Evolutionary conservation across 64 coral and sea anemone genomes (phyloP).

Genomic region (Platygyra sinensis): DNA sequence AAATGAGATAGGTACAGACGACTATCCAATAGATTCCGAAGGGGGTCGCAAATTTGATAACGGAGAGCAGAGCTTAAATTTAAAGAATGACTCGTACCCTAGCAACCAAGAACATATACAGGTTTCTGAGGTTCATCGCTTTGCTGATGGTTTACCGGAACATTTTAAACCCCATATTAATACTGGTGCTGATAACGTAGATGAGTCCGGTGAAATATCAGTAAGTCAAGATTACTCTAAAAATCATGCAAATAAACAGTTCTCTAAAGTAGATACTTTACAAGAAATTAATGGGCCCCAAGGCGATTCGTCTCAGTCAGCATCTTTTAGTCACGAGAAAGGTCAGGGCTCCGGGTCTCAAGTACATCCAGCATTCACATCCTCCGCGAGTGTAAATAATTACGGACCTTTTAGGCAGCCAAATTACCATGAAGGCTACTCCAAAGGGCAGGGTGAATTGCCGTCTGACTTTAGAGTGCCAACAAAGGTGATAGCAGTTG

Average conservation of each 20-base stretch:
- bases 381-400: neutral
- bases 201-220: too few species aligned
- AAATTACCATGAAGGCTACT: neutral
- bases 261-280: neutral
- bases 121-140: neutral
- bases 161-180: neutral
- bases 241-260: neutral
- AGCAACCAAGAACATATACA: neutral
- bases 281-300: neutral
- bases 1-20: neutral
- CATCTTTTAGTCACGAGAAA: neutral
- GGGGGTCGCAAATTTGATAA: neutral
- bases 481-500: slow-evolving; percentile 29
- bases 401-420: neutral
- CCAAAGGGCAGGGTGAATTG: neutral
- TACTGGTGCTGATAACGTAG: neutral
- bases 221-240: neutral
- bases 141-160: neutral
- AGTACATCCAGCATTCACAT: neutral
- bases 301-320: neutral
- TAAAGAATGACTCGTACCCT: neutral
- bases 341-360: neutral
- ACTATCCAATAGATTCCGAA: neutral
- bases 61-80: neutral
- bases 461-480: neutral